These are phyloP conservation scores for Eupelmus urozonus DNA, from an alignment of 2,888 invertebrate genomes.

Conservation along the genomic window DNA sequence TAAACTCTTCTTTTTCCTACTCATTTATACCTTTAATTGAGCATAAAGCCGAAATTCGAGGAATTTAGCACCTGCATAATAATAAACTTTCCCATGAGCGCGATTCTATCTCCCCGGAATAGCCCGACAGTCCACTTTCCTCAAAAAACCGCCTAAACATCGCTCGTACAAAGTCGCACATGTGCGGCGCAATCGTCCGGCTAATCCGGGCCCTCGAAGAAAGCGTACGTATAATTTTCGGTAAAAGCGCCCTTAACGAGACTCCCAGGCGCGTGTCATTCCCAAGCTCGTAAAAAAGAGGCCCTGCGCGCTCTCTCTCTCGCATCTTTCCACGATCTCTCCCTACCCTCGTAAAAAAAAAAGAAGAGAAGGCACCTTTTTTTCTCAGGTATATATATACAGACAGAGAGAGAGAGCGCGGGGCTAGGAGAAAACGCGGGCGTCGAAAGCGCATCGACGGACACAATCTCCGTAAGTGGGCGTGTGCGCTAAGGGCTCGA, in stretches of 20 bases:
- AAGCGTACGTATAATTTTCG: conserved; percentile 25
- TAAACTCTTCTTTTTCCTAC: too few relatives aligned
- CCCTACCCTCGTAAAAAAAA: conserved; percentile 33
- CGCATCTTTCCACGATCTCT: conserved; percentile 38
- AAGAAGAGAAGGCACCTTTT: not conserved
- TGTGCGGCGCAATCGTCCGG: not conserved
- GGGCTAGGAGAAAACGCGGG: conserved; percentile 63
- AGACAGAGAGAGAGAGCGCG: not conserved
- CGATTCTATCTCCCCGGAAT: too few relatives aligned
- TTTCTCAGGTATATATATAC: conserved; percentile 22
- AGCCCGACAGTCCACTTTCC: too few relatives aligned
- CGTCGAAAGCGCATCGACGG: conserved; percentile 73
- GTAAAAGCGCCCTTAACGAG: conserved; percentile 35
- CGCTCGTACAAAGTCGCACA: not conserved
- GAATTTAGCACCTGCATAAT: not conserved
- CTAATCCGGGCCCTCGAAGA: not conserved
- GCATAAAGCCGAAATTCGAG: not conserved
- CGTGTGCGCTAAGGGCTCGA: conserved; percentile 74
- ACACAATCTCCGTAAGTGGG: conserved; percentile 77
- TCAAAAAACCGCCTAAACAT: too few relatives aligned
- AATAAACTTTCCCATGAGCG: too few relatives aligned
- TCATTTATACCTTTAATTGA: too few relatives aligned
- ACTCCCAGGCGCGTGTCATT: conserved; percentile 31
- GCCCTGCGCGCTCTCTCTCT: too few relatives aligned
- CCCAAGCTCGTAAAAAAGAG: conserved; percentile 24